Base-by-base conservation (phyloP, 2,888 invertebrate genomes). In the Heliconius charithonia region DNA sequence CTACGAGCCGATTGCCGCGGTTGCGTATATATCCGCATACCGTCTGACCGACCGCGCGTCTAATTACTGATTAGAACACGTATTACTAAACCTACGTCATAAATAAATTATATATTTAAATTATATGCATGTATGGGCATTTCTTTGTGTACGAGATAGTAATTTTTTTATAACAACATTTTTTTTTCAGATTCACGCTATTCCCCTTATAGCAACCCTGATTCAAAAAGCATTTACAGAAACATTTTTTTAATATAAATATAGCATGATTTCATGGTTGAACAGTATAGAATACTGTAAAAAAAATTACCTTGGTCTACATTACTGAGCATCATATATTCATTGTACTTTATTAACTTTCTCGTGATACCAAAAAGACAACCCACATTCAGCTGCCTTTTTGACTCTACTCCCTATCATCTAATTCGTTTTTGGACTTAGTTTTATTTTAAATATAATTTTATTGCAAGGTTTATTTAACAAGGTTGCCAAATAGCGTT, bases 11-110 rank as follows among this genome's bases (percentile, higher is more conserved):
- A 87, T 70, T 72, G 83, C 83, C 76, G 85, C 87, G 85, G 88
- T 92, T 92, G 92, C 92, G 89, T 87, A 92, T 90, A 92, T 90
- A 92, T 93, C 93, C 93, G 93, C 93, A 93, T 94, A 92, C 86
- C 89, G 86, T 86, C 86, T 85, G 86, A 88, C 87, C 89, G 86
- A 84, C 83, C 83, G 85, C 85, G 83, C 82, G 79, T 81, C 77
- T 82, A 85, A 83, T 83, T 84, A 84, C 83, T 82, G 82, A 83
- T 81, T 82, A 79, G 73, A 77, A 79, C 80, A 80, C 76, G 72
- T 76, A 76, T 66, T 70, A 67, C 29, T 69, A 56, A 22, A 59
- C 16, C 22, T 37, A 59, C 59, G 7, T 72, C 59, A 71, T 71
- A 29, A 41, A 41, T 69, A 13, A 7, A 13, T 72, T 72, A 51